Evolutionary conservation across 1,140 invertebrate species (phyloP).

Genomic region (Drosophila littoralis): DNA sequence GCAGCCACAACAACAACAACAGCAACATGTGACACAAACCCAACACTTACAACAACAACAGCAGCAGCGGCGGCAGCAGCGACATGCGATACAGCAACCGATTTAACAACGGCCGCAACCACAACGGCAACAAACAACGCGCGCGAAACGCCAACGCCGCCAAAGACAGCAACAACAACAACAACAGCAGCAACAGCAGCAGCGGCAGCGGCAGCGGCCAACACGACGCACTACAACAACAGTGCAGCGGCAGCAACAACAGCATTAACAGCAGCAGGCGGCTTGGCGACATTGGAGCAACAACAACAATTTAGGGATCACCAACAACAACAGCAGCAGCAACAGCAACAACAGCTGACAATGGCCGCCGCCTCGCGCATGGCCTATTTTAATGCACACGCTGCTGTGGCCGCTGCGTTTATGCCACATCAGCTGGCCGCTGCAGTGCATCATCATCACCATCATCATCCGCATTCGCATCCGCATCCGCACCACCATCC

Average conservation of each 20-base stretch:
- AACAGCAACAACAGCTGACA: conserved; percentile 85
- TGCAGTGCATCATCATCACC: conserved; percentile 65
- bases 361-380: conserved; percentile 90
- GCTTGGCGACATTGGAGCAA: conserved; percentile 16
- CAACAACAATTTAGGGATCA: conserved; percentile 40
- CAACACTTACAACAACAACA: conserved; percentile 24
- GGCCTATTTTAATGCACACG: conserved; percentile 94
- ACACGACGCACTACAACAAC: conserved; percentile 8
- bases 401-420: conserved; percentile 94
- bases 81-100: conserved; percentile 51
- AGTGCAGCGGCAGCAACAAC: conserved; percentile 19
- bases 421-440: conserved; percentile 86
- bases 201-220: conserved; percentile 7
- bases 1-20: conserved; percentile 61
- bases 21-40: conserved; percentile 14
- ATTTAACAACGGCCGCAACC: conserved; percentile 51
- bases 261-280: conserved; percentile 21
- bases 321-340: conserved; percentile 38
- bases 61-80: conserved; percentile 31
- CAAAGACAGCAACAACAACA: conserved; percentile 34
- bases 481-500: conserved; percentile 46
- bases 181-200: conserved; percentile 20
- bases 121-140: conserved; percentile 18
- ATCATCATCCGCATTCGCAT: conserved; percentile 45
- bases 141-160: conserved; percentile 46